Base-by-base conservation (phyloP, 30 jellyfish, hydroid and myxozoan genomes). In the Chrysaora quinquecirrha region DNA sequence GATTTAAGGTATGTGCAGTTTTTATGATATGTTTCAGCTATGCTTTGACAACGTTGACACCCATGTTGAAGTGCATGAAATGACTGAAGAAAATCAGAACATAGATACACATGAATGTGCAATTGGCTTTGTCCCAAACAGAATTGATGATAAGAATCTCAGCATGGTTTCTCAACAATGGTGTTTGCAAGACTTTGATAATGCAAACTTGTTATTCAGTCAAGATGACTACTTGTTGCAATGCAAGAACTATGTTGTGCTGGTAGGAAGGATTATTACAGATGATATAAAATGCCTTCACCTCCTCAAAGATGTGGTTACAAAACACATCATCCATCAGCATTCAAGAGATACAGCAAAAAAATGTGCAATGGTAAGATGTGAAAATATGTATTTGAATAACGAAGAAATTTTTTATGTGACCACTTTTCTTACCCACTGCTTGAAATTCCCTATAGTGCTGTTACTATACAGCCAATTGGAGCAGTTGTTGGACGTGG, bases 241-340 rank as follows among this genome's bases (percentile, higher is more conserved):
- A 65, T 22, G 48, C 24, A 28, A 65, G 48, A 30, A 65, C 22
- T 65, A 65, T 65, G 52, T 30, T 23, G 77, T 38, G 34, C 49
- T 65, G 14, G 56, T 65, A 21, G 77, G 21, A 21, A 65, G 77
- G 30, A 65, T 65, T 22, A 22, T 30, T 0, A 30, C 27, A 3
- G 16, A 28, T 9, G 21, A 65, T 65, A 38, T 65, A n/a, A 30
- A 30, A 16, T 65, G 77, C 77, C 77, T 24, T 27, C 30, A 27
- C 2, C 25, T 30, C 22, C 34, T 65, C n/a, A 38, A 65, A 30
- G 77, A 65, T 65, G 77, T 30, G 7, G 77, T 30, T 16, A 1
- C 54, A 11, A 65, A 65, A 65, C 77, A 65, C 54, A 30, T 65
- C 77, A 65, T 18, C 30, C 77, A 65, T 11, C 12, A 65, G 22